Evolutionary conservation across 2,797 vertebrate genomes (phyloP).

Genomic region (Cheirogaleus major): DNA sequence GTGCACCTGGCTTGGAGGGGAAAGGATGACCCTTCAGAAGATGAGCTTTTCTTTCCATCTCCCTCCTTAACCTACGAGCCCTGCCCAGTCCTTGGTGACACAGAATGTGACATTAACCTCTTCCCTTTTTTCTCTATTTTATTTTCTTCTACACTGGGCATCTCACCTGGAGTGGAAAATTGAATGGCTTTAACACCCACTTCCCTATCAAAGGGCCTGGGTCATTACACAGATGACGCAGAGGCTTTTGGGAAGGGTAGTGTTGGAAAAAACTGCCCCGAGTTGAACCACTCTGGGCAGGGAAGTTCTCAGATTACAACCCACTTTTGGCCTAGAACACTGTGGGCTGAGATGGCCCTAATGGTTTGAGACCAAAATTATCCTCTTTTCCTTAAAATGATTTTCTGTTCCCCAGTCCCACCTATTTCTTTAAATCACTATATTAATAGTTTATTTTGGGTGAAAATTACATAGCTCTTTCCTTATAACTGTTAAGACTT

Average conservation of each 20-base stretch:
- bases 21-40: neutral
- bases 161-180: neutral
- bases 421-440: conserved; percentile 2
- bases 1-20: too few species aligned
- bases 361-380: conserved; percentile 60
- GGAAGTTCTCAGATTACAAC: conserved; percentile 40
- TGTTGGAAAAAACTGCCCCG: neutral
- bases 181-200: neutral
- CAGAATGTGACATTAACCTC: neutral
- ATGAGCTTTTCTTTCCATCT: neutral
- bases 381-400: conserved; percentile 21
- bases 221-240: neutral
- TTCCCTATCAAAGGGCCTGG: neutral
- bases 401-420: neutral
- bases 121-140: neutral
- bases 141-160: neutral
- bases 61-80: neutral
- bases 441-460: conserved; percentile 24
- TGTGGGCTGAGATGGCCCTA: conserved; percentile 13
- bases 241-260: neutral
- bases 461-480: conserved; percentile 23
- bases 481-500: neutral
- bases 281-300: neutral
- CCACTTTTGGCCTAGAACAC: neutral
- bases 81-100: neutral